Evolutionary conservation across 2,113 vertebrate species (phyloP).

Genomic region (Otus sunia): DNA sequence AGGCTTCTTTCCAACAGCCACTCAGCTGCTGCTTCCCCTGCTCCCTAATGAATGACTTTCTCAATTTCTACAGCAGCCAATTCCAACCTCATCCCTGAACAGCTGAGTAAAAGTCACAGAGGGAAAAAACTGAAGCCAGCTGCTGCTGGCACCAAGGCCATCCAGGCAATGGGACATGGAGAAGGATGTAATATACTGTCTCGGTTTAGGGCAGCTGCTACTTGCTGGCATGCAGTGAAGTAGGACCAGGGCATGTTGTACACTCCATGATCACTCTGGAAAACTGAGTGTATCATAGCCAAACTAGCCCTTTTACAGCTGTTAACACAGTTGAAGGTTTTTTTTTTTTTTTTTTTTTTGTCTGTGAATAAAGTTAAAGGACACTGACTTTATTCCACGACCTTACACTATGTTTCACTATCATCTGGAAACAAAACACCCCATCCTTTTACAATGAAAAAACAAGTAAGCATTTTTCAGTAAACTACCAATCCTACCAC

Average conservation of each 20-base stretch:
- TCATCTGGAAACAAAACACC: neutral
- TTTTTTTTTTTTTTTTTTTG: neutral
- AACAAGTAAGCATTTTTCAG: neutral
- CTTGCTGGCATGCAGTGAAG: neutral
- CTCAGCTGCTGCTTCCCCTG: neutral
- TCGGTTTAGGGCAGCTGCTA: neutral
- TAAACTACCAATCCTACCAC: neutral
- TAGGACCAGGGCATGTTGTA: neutral
- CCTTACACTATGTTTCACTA: neutral
- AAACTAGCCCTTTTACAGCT: neutral
- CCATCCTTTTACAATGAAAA: neutral
- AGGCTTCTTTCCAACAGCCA: constrained; percentile 2
- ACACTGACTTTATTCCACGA: neutral
- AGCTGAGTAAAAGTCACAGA: neutral
- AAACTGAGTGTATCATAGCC: neutral
- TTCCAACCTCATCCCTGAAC: neutral
- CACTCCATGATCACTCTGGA: neutral
- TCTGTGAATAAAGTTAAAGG: neutral
- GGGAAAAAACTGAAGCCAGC: neutral
- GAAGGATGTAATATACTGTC: neutral
- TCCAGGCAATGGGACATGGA: neutral
- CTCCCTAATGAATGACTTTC: neutral
- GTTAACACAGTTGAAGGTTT: neutral
- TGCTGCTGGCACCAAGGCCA: neutral
- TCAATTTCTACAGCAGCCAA: neutral